Evolutionary conservation across 2,797 vertebrate species (phyloP).

Genomic region (Sarcophilus harrisii): DNA sequence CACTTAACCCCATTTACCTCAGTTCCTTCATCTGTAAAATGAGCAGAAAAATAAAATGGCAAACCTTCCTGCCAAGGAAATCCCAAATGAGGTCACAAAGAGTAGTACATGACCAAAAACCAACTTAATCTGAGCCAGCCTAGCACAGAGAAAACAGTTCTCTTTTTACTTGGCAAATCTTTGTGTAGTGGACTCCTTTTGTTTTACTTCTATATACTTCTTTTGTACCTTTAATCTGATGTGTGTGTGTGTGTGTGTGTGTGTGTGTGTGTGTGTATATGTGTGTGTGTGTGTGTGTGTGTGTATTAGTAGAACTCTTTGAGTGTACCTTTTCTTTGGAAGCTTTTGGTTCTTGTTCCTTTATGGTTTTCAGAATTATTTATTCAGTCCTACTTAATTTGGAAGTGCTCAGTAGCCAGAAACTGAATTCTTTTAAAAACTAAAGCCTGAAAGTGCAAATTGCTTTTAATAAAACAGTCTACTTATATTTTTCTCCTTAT

Average conservation of each 20-base stretch:
- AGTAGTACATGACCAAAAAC: not conserved
- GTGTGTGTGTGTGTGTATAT: no score
- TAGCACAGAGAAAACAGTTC: not conserved
- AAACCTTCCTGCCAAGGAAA: not conserved
- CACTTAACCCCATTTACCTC: not conserved
- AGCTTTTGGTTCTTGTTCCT: not conserved
- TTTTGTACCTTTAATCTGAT: not conserved
- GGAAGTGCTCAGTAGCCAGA: not conserved
- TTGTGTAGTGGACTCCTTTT: not conserved
- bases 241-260: no score
- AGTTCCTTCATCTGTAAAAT: not conserved
- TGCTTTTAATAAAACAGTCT: not conserved
- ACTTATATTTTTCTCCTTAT: not conserved
- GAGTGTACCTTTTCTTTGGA: not conserved
- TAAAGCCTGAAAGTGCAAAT: not conserved
- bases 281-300: no score
- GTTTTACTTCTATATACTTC: not conserved
- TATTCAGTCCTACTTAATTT: not conserved
- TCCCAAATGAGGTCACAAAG: not conserved
- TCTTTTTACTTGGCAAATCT: not conserved
- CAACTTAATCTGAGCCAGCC: not conserved
- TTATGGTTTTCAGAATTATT: not conserved
- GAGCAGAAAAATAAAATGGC: not conserved
- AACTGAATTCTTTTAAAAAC: not conserved
- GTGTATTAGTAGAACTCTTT: not conserved